phyloP scores from a whole-genome alignment of 2,797 vertebrate genomes.

The Smutsia temminckii region DNA sequence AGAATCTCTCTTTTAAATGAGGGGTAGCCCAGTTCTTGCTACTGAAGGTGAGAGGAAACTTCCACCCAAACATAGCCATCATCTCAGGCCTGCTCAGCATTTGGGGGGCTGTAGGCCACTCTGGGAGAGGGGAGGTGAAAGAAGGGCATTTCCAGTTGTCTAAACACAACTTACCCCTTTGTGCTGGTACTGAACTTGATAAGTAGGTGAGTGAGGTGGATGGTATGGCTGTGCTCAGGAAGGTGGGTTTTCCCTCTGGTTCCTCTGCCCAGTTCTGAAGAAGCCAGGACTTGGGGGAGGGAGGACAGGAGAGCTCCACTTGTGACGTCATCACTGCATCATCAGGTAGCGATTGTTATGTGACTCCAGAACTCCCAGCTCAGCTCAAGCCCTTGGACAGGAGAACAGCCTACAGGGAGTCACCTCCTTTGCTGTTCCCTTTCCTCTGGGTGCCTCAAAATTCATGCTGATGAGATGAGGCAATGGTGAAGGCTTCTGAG shows the following conservation, averaged over 20 bases:
- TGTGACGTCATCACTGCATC: slow-evolving; percentile 73
- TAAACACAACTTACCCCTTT: slow-evolving; percentile 60
- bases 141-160: background rate
- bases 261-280: slow-evolving; percentile 36
- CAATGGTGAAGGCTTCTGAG: background rate
- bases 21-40: background rate
- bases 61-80: background rate
- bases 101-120: background rate
- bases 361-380: background rate
- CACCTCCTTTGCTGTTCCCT: background rate
- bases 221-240: slow-evolving; percentile 35
- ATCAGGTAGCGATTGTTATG: slow-evolving; percentile 39
- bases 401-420: background rate
- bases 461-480: background rate
- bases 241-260: slow-evolving; percentile 56
- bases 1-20: background rate
- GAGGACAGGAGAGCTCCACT: background rate
- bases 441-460: background rate
- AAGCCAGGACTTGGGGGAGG: background rate
- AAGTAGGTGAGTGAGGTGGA: slow-evolving; percentile 22
- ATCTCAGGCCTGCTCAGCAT: background rate
- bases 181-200: slow-evolving; percentile 44
- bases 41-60: background rate
- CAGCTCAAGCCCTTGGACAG: background rate
- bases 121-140: background rate